phyloP scores from a whole-genome alignment of 2,797 vertebrate species.

The Chrysocyon brachyurus region DNA sequence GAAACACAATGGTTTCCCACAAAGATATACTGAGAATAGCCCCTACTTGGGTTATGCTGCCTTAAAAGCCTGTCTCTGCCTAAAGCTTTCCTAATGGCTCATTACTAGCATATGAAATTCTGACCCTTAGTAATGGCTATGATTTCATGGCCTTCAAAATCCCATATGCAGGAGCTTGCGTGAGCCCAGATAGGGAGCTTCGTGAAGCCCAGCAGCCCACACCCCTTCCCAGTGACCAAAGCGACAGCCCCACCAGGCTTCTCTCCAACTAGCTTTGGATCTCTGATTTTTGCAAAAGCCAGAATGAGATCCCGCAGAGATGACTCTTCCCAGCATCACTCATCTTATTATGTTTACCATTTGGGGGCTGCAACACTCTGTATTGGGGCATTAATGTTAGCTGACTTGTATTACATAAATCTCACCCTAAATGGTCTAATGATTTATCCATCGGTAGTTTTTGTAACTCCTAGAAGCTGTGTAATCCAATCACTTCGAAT shows the following conservation, averaged over 20 bases:
- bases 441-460: slow-evolving; percentile 28
- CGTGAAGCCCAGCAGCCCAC: not conserved
- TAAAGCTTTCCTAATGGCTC: slow-evolving; percentile 66
- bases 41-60: slow-evolving; percentile 21
- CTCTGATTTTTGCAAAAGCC: slow-evolving; percentile 25
- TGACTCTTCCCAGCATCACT: not conserved
- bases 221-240: not conserved
- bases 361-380: not conserved
- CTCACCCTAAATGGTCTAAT: not conserved
- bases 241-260: not conserved
- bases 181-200: not conserved
- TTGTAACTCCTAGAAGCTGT: slow-evolving; percentile 2
- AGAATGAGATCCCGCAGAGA: not conserved
- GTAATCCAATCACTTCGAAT: not conserved
- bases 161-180: not conserved
- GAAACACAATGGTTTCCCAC: slow-evolving; percentile 56
- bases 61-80: slow-evolving; percentile 69
- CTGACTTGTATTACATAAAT: not conserved
- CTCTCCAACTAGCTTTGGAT: not conserved
- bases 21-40: slow-evolving; percentile 59
- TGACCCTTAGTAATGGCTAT: slow-evolving; percentile 63
- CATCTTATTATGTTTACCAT: not conserved
- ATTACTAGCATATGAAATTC: slow-evolving; percentile 62
- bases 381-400: not conserved
- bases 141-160: slow-evolving; percentile 57